Conservation (phyloP, 2,797 vertebrate species). For the Tragelaphus oryx region DNA sequence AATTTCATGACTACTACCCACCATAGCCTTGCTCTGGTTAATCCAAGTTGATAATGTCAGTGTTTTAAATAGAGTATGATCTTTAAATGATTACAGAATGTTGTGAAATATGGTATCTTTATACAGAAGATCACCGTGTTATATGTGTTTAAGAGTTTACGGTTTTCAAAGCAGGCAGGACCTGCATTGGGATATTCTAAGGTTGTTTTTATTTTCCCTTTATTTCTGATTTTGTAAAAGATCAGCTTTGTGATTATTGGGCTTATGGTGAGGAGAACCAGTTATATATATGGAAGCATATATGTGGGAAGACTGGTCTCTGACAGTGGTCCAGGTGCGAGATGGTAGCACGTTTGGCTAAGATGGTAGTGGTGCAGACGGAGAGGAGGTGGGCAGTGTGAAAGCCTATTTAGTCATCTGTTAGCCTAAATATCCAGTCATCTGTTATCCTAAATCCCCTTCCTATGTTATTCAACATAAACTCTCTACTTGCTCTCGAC, state of each 20-base stretch:
- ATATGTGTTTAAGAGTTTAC: background rate
- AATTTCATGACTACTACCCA: background rate
- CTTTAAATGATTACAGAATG: background rate
- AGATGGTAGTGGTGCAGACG: background rate
- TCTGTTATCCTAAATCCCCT: background rate
- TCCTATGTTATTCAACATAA: background rate
- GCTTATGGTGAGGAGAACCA: background rate
- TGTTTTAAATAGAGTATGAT: background rate
- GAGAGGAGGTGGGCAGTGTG: background rate
- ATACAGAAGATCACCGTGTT: background rate
- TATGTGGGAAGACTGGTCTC: background rate
- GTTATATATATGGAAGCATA: background rate
- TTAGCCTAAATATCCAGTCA: background rate
- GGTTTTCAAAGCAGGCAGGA: background rate
- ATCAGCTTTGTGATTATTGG: background rate
- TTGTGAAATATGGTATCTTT: background rate
- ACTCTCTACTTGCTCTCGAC: background rate
- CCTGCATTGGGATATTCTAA: background rate
- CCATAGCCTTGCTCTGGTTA: background rate
- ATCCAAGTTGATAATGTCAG: background rate
- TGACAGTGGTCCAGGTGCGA: background rate
- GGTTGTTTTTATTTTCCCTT: background rate
- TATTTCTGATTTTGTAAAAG: background rate
- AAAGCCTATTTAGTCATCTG: background rate
- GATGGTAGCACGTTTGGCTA: background rate